phyloP scores from a whole-genome alignment of 2,888 invertebrate genomes.

The Papilio demoleus region DNA sequence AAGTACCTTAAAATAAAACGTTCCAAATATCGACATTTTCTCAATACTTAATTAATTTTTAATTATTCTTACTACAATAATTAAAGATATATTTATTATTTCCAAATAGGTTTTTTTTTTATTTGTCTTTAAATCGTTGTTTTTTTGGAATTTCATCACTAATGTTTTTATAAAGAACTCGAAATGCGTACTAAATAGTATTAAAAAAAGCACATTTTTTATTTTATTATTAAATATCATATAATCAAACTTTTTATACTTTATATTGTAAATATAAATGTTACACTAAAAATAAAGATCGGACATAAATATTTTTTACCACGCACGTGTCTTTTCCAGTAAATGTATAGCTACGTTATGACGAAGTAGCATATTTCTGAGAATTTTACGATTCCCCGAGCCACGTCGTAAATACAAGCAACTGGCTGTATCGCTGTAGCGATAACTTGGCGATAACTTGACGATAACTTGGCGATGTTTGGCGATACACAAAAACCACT shows the following conservation, averaged over 20 bases:
- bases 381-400: conserved; percentile 57
- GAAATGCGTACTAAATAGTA: too few relatives aligned
- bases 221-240: not conserved
- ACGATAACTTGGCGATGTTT: conserved; percentile 26
- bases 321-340: conserved; percentile 26
- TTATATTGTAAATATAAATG: not conserved
- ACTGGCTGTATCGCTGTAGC: conserved; percentile 28
- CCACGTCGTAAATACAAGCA: conserved; percentile 52
- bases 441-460: conserved; percentile 15
- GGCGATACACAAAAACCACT: conserved; percentile 26
- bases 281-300: not conserved
- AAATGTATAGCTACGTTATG: conserved; percentile 21
- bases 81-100: not conserved
- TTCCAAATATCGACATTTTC: not conserved
- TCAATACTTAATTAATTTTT: too few relatives aligned
- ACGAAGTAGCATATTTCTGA: conserved; percentile 53
- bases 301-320: not conserved
- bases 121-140: too few relatives aligned
- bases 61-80: too few relatives aligned
- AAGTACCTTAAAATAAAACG: conserved; percentile 1
- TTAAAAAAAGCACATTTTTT: too few relatives aligned
- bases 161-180: too few relatives aligned
- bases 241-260: not conserved
- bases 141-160: too few relatives aligned
- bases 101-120: too few relatives aligned